A percentile compares a stretch with the other conserved stretches of the same genome.
These are phyloP conservation scores for Indicator maculatus DNA, from an alignment of 2,113 vertebrate species.

Conservation along the genomic window DNA sequence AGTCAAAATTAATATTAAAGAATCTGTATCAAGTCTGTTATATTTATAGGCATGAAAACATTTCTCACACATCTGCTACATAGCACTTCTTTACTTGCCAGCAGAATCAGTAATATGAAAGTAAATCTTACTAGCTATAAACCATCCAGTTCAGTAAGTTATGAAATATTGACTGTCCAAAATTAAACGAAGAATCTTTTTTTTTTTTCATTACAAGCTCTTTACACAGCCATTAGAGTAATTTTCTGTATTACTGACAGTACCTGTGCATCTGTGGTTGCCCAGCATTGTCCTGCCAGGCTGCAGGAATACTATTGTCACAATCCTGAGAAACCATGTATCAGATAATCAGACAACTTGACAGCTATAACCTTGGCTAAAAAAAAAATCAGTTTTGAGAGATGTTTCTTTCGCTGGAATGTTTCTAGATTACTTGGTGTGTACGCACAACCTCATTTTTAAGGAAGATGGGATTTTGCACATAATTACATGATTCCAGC, in stretches of 20 bases:
- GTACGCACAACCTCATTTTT: background rate
- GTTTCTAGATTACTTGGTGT: background rate
- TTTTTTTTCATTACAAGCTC: background rate
- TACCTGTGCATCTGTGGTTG: background rate
- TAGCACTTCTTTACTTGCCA: background rate
- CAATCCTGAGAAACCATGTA: background rate
- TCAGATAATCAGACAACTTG: background rate
- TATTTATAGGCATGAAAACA: background rate
- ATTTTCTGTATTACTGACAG: background rate
- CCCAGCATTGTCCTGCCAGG: background rate
- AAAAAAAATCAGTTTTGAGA: background rate
- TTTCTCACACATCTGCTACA: background rate
- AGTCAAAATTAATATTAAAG: background rate
- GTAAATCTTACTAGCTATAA: background rate
- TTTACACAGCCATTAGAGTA: background rate
- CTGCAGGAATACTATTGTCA: background rate
- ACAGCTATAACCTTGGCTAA: background rate
- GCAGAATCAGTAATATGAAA: background rate
- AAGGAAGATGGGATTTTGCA: background rate
- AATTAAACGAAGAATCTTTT: background rate
- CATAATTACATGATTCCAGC: background rate
- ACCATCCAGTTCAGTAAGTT: background rate
- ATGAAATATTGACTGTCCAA: background rate
- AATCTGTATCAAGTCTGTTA: background rate
- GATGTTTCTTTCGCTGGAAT: background rate